Evolutionary conservation across 2,888 invertebrate species (phyloP).

Genomic region (Dasypogon diadema): DNA sequence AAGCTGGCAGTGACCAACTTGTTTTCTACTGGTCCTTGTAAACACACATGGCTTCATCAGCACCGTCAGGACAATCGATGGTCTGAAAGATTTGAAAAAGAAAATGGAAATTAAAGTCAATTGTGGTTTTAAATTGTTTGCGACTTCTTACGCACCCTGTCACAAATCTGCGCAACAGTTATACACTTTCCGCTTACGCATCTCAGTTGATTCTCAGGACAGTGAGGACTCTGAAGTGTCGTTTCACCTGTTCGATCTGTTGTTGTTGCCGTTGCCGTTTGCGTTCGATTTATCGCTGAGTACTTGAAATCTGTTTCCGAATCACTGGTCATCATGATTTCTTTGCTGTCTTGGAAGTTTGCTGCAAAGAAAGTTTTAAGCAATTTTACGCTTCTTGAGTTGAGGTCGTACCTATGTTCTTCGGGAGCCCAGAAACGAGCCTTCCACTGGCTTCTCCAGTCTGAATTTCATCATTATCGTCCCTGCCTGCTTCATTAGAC

Average conservation of each 20-base stretch:
- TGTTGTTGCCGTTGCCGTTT: conserved; percentile 51
- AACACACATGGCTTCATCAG: conserved; percentile 75
- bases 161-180: conserved; percentile 74
- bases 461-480: conserved; percentile 56
- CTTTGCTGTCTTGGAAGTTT: conserved; percentile 73
- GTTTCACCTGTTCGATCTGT: conserved; percentile 24
- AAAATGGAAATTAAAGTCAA: not conserved
- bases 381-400: not conserved
- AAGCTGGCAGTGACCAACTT: conserved; percentile 33
- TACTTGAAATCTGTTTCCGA: conserved; percentile 68
- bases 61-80: conserved; percentile 74
- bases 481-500: conserved; percentile 17
- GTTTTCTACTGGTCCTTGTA: conserved; percentile 66
- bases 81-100: conserved; percentile 58
- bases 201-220: conserved; percentile 72
- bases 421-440: conserved; percentile 53
- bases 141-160: conserved; percentile 64
- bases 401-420: conserved; percentile 55
- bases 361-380: conserved; percentile 62
- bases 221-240: conserved; percentile 58
- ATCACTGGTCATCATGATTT: conserved; percentile 74
- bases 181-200: conserved; percentile 77
- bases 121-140: not conserved
- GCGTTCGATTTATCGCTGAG: conserved; percentile 58
- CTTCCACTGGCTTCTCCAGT: conserved; percentile 56